Percentiles rank a stretch among this genome's conserved stretches.
These are phyloP conservation scores for Rhodophaea formosa DNA, from an alignment of 2,888 invertebrate genomes.

Conservation along the genomic window DNA sequence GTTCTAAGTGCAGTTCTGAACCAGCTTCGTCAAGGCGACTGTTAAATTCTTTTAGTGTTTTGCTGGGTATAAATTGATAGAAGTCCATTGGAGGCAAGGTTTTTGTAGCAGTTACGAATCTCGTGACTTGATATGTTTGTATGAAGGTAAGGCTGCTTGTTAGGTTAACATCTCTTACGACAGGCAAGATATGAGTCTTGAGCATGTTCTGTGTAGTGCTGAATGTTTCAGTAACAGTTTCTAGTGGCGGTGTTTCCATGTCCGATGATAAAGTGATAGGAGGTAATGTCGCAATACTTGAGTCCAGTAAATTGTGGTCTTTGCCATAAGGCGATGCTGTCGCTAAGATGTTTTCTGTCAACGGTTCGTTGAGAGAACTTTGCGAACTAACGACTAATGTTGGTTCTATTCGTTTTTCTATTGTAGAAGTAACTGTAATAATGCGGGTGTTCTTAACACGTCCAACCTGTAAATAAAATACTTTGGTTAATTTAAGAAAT, in stretches of 20 bases:
- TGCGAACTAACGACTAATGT: constrained; percentile 77
- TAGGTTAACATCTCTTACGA: constrained; percentile 86
- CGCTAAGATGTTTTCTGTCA: constrained; percentile 93
- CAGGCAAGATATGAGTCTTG: constrained; percentile 93
- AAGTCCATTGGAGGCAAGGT: constrained; percentile 93
- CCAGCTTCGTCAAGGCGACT: constrained; percentile 94
- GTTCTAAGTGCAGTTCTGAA: constrained; percentile 90
- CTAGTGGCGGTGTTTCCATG: constrained; percentile 91
- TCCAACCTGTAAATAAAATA: constrained; percentile 84
- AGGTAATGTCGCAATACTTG: constrained; percentile 91
- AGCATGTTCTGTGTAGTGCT: constrained; percentile 93
- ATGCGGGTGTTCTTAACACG: constrained; percentile 92
- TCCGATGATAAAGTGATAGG: constrained; percentile 88
- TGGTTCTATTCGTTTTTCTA: constrained; percentile 88
- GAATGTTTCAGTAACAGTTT: constrained; percentile 94
- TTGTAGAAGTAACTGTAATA: constrained; percentile 92
- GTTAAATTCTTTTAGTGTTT: constrained; percentile 93
- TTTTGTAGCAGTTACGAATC: constrained; percentile 94
- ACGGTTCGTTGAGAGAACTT: constrained; percentile 86
- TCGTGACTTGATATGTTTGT: constrained; percentile 93
- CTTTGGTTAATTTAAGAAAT: background rate
- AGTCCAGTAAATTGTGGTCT: constrained; percentile 85
- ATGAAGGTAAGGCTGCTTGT: constrained; percentile 90
- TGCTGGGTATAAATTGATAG: constrained; percentile 92
- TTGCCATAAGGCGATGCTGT: constrained; percentile 88